phyloP scores from a whole-genome alignment of 2,113 vertebrate species.

The Saguinus imperator region DNA sequence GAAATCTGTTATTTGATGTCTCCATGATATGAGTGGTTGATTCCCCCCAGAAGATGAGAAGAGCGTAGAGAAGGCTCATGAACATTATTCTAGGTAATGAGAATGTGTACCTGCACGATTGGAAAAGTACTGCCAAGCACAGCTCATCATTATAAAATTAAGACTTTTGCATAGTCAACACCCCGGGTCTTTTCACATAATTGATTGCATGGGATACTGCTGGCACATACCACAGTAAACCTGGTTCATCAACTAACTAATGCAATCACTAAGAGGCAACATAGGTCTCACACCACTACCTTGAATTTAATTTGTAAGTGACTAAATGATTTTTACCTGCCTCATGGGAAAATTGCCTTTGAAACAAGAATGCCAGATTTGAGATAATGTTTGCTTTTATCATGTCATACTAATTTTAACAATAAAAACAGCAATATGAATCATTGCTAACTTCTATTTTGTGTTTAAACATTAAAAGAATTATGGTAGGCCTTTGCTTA shows the following conservation, averaged over 20 bases:
- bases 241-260: background rate
- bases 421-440: background rate
- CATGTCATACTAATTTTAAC: background rate
- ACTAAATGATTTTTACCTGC: background rate
- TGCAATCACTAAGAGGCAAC: background rate
- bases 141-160: background rate
- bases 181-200: background rate
- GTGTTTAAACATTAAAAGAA: background rate
- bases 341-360: background rate
- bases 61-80: background rate
- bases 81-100: background rate
- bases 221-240: accelerated
- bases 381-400: background rate
- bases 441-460: background rate
- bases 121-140: background rate
- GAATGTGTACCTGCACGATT: background rate
- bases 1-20: background rate
- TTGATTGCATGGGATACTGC: accelerated
- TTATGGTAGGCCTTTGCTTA: background rate
- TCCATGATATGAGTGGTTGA: background rate
- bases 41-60: background rate
- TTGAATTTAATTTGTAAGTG: background rate
- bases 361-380: background rate
- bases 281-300: accelerated
- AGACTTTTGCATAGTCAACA: no score